A percentile compares a stretch with the other conserved stretches of the same genome.
Evolutionary conservation across 2,888 invertebrate genomes (phyloP).

Genomic region (Apamea sordens): DNA sequence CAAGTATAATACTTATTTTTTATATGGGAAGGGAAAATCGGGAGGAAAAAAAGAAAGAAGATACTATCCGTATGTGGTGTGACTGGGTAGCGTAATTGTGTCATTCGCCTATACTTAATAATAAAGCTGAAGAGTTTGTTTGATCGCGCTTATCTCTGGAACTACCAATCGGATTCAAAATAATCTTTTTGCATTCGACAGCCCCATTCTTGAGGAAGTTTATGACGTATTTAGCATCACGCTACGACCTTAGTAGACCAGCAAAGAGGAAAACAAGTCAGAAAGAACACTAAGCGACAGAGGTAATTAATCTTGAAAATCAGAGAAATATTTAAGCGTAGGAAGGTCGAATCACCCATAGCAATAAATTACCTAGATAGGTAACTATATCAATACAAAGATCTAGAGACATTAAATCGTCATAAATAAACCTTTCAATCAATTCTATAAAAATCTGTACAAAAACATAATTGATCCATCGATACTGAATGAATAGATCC

Average conservation of each 20-base stretch:
- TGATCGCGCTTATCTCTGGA: too few relatives aligned
- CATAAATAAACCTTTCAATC: constrained; percentile 40
- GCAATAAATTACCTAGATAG: neutral
- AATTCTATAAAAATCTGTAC: constrained; percentile 12
- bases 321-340: neutral
- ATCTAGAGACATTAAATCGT: neutral
- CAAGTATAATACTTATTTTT: constrained; percentile 3
- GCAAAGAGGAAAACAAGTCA: too few relatives aligned
- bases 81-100: neutral
- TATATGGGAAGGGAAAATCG: neutral
- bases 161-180: too few relatives aligned
- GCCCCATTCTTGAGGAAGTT: too few relatives aligned
- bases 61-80: neutral
- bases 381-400: neutral
- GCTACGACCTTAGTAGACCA: too few relatives aligned
- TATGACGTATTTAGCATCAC: too few relatives aligned
- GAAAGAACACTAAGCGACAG: too few relatives aligned
- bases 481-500: constrained; percentile 42
- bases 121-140: too few relatives aligned
- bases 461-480: constrained; percentile 40
- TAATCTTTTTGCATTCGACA: too few relatives aligned
- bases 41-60: neutral
- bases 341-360: neutral
- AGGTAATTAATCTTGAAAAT: too few relatives aligned
- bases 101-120: neutral